Percentiles rank a stretch among this genome's conserved stretches.
phyloP scores from a whole-genome alignment of 2,113 vertebrate genomes.

The Hirundichthys speculiger region DNA sequence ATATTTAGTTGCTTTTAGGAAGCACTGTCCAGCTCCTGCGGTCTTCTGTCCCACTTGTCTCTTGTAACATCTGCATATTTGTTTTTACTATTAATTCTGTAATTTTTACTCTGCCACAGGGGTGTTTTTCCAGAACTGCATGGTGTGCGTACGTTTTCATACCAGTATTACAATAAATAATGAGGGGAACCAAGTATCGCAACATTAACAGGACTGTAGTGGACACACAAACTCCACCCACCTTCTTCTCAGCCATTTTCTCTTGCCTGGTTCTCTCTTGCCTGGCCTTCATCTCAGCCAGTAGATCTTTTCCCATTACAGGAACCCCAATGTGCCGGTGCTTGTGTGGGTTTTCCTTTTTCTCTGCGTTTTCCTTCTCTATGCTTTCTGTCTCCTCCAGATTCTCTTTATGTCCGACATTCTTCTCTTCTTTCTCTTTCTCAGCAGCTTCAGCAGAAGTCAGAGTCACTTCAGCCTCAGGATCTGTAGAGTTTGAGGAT shows the following conservation, averaged over 20 bases:
- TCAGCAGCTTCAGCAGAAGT: slow-evolving; percentile 74
- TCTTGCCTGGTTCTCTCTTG: slow-evolving; percentile 78
- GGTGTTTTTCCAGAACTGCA: too few relatives aligned
- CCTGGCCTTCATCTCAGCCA: slow-evolving; percentile 96
- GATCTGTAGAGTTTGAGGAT: background rate
- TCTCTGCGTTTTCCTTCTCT: slow-evolving; percentile 59
- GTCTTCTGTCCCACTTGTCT: too few relatives aligned
- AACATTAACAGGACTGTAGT: too few relatives aligned
- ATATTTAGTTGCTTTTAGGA: too few relatives aligned
- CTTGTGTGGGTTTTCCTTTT: slow-evolving; percentile 69
- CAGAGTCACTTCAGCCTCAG: slow-evolving; percentile 36
- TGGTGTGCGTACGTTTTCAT: too few relatives aligned
- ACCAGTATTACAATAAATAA: too few relatives aligned
- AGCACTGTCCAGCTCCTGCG: too few relatives aligned
- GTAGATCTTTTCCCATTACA: slow-evolving; percentile 86
- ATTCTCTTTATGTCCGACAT: slow-evolving; percentile 56
- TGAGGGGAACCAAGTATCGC: too few relatives aligned
- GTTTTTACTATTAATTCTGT: too few relatives aligned
- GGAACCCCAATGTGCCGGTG: slow-evolving; percentile 77
- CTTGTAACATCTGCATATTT: too few relatives aligned
- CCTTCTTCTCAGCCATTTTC: slow-evolving; percentile 87
- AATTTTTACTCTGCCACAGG: too few relatives aligned
- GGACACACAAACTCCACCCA: slow-evolving; percentile 35
- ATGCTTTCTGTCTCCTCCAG: slow-evolving; percentile 29
- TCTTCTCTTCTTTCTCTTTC: slow-evolving; percentile 74